Base-by-base conservation (phyloP, 2,888 invertebrate species). In the Scaptomyza reducta region DNA sequence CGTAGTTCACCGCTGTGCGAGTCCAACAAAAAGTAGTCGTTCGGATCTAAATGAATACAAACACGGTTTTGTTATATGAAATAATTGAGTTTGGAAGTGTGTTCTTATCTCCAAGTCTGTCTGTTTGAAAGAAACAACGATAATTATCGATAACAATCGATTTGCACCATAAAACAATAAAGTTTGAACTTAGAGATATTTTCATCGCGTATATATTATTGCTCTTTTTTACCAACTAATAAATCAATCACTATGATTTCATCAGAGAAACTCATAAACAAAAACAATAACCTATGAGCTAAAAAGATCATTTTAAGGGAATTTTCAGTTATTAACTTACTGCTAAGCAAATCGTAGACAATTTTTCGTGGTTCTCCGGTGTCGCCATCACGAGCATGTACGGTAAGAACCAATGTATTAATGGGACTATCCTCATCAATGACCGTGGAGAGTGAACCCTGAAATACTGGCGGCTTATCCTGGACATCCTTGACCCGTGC, bases 311-410 rank as follows among this genome's bases (percentile, higher is more conserved):
- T 22, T 22, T 22, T 5, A 11, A 11, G 13, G 4, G 31, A 1
- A 13, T 33, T 33, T 33, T 10, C 4, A 11, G 31, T 33, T 11
- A 33, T 33, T 13, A 13, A 45, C 95, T 93, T 91, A 97, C 97
- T 97, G 69, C 95, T 95, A 16, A 97, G 92, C 35, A 97, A 92
- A 88, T 97, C 95, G 89, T 97, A 94, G 59, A 94, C 93, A 53
- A 97, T 95, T 88, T 94, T 94, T 53, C 97, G 93, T 0, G 97
- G 97, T 88, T 95, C 95, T 0, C 97, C 97, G 11, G 95, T 93
- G 84, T 98, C 97, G 0, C 97, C 97, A 89, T 97, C 97, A 45
- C 95, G 93, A 0, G 97, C 97, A 88, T 95, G 94, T 10, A 97
- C 93, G 0, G 94, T 95, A 91, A 97, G 94, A 0, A 96, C 96